Percentiles rank a stretch among this genome's conserved stretches.
These are phyloP conservation scores for Anthonomus grandis DNA, from an alignment of 1,140 invertebrate genomes.

Conservation along the genomic window DNA sequence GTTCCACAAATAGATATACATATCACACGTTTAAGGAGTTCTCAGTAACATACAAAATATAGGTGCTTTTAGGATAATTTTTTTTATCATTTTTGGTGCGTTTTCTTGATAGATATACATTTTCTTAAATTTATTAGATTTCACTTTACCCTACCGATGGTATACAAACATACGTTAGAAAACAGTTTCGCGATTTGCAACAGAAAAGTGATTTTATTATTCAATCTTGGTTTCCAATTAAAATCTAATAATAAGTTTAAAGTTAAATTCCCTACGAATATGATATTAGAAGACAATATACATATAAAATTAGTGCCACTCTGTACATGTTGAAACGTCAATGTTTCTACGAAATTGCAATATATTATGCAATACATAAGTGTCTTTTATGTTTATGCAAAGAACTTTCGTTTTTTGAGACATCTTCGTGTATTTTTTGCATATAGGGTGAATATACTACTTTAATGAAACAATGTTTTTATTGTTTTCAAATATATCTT, in stretches of 20 bases:
- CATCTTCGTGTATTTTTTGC: too few relatives aligned
- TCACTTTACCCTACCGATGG: too few relatives aligned
- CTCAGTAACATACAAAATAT: constrained; percentile 21
- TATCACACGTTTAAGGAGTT: constrained; percentile 12
- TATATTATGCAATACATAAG: too few relatives aligned
- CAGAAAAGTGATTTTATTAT: neutral
- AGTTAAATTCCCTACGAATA: neutral
- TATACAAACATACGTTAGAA: neutral
- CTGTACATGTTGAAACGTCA: neutral
- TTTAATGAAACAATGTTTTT: too few relatives aligned
- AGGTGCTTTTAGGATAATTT: constrained; percentile 12
- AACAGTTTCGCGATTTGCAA: neutral
- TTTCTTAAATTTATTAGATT: neutral
- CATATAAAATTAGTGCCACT: neutral
- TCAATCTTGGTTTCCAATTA: neutral
- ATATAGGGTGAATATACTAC: too few relatives aligned
- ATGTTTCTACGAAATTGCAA: constrained; percentile 6
- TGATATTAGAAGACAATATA: neutral
- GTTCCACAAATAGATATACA: constrained; percentile 25
- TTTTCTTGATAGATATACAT: constrained; percentile 2
- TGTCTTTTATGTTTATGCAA: too few relatives aligned
- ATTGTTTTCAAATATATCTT: too few relatives aligned
- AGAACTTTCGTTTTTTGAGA: too few relatives aligned
- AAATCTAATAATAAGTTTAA: neutral
- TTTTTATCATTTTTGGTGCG: constrained; percentile 19